These are phyloP conservation scores for Enhydra lutris DNA, from an alignment of 2,113 vertebrate genomes.

Conservation along the genomic window DNA sequence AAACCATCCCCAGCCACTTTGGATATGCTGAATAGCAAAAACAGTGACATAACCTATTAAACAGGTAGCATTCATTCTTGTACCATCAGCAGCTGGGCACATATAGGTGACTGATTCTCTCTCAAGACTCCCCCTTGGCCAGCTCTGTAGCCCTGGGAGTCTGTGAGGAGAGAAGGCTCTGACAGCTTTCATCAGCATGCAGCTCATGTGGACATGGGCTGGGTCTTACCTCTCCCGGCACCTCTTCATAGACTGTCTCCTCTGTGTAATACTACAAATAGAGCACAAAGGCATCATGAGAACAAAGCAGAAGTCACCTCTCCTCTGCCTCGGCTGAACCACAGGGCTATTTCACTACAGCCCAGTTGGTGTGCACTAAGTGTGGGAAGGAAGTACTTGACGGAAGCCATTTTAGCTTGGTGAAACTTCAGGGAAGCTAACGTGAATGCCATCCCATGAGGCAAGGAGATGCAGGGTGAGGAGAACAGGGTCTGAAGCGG, in stretches of 20 bases:
- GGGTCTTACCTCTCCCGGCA: constrained; percentile 87
- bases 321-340: neutral
- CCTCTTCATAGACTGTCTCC: constrained; percentile 86
- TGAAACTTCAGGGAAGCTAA: neutral
- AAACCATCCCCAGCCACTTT: neutral
- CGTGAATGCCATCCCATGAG: neutral
- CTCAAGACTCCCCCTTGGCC: neutral
- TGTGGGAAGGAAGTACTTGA: neutral
- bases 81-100: neutral
- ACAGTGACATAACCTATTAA: constrained; percentile 40
- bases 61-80: neutral
- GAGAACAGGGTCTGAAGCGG: neutral
- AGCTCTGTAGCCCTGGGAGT: neutral
- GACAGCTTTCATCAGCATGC: neutral
- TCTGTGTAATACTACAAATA: constrained; percentile 90
- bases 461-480: neutral
- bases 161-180: neutral
- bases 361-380: neutral
- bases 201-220: neutral
- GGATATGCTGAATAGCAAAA: neutral
- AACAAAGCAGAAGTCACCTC: neutral
- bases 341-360: neutral
- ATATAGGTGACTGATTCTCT: no score
- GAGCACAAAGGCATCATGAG: constrained; percentile 74
- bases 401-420: neutral